phyloP scores from a whole-genome alignment of 2,113 vertebrate genomes.

The Mandrillus leucophaeus region DNA sequence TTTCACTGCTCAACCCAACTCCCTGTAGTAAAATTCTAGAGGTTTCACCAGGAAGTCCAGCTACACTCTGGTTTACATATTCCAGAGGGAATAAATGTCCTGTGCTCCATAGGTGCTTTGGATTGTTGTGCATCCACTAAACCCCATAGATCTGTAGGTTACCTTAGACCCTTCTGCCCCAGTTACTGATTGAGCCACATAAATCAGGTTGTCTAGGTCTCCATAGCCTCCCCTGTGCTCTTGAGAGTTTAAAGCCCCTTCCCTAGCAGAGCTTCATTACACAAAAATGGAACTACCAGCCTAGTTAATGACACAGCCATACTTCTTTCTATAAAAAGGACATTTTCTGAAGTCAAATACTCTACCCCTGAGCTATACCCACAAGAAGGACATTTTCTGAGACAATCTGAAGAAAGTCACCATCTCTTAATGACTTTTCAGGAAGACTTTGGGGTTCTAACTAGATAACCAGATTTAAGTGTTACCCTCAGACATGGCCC shows the following conservation, averaged over 20 bases:
- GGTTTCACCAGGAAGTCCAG: neutral
- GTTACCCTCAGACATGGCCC: neutral
- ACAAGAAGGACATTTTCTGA: neutral
- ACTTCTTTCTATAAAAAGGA: neutral
- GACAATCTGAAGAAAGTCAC: neutral
- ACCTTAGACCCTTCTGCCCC: neutral
- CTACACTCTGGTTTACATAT: neutral
- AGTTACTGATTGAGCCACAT: neutral
- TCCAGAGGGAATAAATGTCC: neutral
- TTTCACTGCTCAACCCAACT: neutral
- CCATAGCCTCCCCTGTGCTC: neutral
- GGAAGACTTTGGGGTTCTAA: neutral
- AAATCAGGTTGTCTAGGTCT: neutral
- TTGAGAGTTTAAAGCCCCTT: neutral
- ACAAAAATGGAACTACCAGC: neutral
- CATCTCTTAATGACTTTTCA: neutral
- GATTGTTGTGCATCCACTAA: neutral
- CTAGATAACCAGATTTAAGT: neutral
- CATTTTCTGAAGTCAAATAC: neutral
- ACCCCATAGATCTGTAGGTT: neutral
- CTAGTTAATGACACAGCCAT: neutral
- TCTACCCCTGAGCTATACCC: too few species aligned
- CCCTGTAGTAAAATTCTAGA: neutral
- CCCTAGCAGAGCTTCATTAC: neutral
- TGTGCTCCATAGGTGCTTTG: neutral